These are phyloP conservation scores for Pipistrellus kuhlii DNA, from an alignment of 2,797 vertebrate genomes.

Conservation along the genomic window DNA sequence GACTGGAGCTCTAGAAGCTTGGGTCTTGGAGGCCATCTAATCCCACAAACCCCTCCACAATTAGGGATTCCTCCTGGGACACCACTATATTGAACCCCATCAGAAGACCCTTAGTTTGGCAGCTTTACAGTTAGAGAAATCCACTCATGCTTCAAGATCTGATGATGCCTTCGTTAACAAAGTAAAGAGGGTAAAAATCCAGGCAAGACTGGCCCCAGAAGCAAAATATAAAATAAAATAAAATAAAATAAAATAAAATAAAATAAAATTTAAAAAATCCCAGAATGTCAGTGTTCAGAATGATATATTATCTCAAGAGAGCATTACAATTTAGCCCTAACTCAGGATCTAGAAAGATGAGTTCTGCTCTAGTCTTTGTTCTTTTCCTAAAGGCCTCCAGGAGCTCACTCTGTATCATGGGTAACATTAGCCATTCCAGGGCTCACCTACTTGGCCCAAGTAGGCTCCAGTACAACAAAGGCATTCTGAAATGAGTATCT, in stretches of 20 bases:
- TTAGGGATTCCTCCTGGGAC: background rate
- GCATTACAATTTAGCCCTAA: constrained; percentile 1
- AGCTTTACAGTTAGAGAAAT: constrained; percentile 26
- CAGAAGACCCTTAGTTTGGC: background rate
- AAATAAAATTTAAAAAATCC: background rate
- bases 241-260: too few species aligned
- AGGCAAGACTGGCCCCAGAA: background rate
- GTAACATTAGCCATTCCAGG: background rate
- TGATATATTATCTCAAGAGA: background rate
- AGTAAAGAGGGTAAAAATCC: background rate
- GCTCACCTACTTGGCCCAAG: background rate
- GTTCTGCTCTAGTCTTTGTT: constrained; percentile 29
- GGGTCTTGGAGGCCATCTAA: background rate
- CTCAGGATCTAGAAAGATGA: background rate
- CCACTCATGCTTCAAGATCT: background rate
- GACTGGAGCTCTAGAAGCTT: background rate
- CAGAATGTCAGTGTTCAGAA: background rate
- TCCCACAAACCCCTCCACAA: background rate
- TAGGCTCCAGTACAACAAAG: background rate
- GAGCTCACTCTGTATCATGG: background rate
- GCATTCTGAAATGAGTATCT: background rate
- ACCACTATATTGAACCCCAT: background rate
- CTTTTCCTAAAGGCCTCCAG: background rate
- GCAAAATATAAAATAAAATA: background rate
- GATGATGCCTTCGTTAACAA: background rate